Evolutionary conservation across 2,888 invertebrate species (phyloP).

Genomic region (Parnassius smintheus): DNA sequence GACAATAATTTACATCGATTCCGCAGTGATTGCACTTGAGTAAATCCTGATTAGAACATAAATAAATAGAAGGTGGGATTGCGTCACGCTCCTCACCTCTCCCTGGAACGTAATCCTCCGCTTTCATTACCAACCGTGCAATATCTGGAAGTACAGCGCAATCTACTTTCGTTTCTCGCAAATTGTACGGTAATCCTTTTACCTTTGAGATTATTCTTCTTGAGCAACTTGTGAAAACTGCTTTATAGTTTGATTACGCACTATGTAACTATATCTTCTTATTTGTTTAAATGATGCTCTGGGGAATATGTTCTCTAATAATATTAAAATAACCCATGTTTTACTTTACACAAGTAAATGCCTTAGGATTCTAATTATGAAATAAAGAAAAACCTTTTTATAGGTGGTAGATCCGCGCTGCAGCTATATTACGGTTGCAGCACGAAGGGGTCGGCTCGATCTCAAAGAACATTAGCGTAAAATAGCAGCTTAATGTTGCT

Average conservation of each 20-base stretch:
- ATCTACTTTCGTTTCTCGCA: constrained; percentile 6
- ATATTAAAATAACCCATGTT: too few relatives aligned
- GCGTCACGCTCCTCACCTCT: constrained; percentile 6
- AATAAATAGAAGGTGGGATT: background rate
- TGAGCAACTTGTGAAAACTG: background rate
- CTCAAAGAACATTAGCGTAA: too few relatives aligned
- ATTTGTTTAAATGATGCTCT: background rate
- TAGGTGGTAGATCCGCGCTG: too few relatives aligned
- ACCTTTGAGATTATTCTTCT: constrained; percentile 1
- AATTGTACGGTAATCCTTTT: constrained; percentile 6
- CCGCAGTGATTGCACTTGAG: background rate
- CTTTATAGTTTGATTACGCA: constrained; percentile 17
- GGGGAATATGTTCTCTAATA: background rate
- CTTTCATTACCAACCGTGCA: constrained; percentile 16
- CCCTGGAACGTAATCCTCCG: constrained; percentile 13
- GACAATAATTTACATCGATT: too few relatives aligned
- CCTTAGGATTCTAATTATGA: too few relatives aligned
- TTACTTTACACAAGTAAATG: too few relatives aligned
- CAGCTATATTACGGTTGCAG: too few relatives aligned
- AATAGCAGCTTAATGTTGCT: too few relatives aligned
- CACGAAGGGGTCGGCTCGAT: too few relatives aligned
- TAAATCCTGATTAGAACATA: constrained; percentile 11
- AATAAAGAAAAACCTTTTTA: too few relatives aligned
- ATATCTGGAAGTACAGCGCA: constrained; percentile 9
- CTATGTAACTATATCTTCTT: constrained; percentile 5